A percentile compares a stretch with the other conserved stretches of the same genome.
Conservation (phyloP, 2,113 vertebrate species). For the Laticauda laticaudata region DNA sequence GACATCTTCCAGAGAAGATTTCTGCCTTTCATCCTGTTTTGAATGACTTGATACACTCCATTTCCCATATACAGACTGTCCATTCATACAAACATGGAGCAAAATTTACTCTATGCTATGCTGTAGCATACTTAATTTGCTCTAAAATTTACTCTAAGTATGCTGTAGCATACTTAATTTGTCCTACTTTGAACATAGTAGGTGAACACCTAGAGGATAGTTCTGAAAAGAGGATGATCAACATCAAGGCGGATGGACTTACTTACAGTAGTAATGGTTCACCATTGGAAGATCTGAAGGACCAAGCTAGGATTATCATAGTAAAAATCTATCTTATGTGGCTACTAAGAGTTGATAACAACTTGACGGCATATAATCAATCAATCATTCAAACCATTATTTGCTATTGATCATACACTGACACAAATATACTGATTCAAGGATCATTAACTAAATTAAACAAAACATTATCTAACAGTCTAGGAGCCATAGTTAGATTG, state of each 20-base stretch:
- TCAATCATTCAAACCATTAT: neutral
- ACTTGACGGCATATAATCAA: neutral
- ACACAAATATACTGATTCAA: neutral
- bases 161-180: neutral
- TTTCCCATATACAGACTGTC: neutral
- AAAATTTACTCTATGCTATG: neutral
- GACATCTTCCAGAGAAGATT: neutral
- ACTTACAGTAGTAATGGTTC: neutral
- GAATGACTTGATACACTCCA: neutral
- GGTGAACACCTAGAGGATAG: neutral
- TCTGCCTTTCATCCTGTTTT: neutral
- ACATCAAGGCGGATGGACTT: neutral
- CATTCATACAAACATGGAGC: neutral
- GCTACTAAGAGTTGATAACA: neutral
- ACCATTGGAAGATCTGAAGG: neutral
- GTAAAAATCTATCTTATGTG: neutral
- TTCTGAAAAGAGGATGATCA: neutral
- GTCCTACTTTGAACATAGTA: neutral
- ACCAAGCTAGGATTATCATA: neutral
- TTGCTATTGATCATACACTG: neutral
- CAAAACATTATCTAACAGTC: neutral
- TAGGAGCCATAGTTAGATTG: neutral
- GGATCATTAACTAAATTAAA: neutral
- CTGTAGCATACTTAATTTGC: neutral
- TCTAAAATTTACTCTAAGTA: neutral